Evolutionary conservation across 2,888 invertebrate genomes (phyloP).

Genomic region (Melipona beecheii): DNA sequence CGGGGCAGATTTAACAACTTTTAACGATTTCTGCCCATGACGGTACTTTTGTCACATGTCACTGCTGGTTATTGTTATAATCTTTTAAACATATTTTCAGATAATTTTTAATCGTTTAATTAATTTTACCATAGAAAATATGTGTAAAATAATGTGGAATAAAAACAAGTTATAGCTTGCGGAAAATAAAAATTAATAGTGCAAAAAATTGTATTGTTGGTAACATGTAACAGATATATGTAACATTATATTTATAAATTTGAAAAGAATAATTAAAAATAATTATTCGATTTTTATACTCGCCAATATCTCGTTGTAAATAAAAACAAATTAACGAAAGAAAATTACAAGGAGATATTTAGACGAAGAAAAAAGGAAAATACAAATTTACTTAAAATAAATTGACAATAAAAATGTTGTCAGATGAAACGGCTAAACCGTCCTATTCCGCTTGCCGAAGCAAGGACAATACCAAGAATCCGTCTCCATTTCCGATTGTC

Average conservation of each 20-base stretch:
- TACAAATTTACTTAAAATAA: background rate
- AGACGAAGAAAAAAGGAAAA: background rate
- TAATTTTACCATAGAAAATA: background rate
- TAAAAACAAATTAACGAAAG: background rate
- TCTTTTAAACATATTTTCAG: background rate
- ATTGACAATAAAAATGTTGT: background rate
- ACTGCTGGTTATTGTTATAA: background rate
- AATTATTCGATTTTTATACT: background rate
- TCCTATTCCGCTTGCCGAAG: background rate
- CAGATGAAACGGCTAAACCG: background rate
- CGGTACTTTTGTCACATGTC: background rate
- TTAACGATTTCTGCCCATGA: background rate
- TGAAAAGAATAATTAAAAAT: background rate
- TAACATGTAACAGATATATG: background rate
- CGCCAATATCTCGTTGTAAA: background rate
- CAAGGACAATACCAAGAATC: background rate
- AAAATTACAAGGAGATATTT: background rate
- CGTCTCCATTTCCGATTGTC: background rate
- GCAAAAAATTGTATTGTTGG: background rate
- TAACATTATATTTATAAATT: background rate
- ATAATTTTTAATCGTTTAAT: background rate
- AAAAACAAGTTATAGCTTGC: accelerated
- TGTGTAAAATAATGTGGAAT: background rate
- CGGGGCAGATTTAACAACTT: constrained; percentile 40
- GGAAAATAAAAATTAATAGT: background rate